Evolutionary conservation across 1,140 invertebrate species (phyloP).

Genomic region (Pseudomyrmex pallidus): DNA sequence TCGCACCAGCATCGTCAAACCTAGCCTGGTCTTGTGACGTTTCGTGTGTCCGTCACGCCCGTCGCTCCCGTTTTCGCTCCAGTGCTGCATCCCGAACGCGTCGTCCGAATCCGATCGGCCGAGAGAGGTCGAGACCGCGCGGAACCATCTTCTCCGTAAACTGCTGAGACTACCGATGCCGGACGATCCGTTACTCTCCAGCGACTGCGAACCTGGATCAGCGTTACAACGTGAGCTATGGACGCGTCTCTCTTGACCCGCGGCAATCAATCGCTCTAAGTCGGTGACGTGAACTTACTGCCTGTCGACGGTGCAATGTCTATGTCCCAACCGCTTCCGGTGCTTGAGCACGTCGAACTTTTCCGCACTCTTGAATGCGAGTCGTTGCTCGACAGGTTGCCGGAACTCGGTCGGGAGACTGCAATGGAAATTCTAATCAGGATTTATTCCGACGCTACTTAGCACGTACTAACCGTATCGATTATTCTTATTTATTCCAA

Average conservation of each 20-base stretch:
- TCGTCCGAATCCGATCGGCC: slow-evolving; percentile 80
- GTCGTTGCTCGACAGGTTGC: slow-evolving; percentile 79
- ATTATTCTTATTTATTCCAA: background rate
- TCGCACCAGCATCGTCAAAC: slow-evolving; percentile 85
- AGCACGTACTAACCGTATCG: slow-evolving; percentile 17
- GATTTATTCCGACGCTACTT: background rate
- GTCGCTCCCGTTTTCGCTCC: slow-evolving; percentile 75
- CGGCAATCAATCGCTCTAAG: slow-evolving; percentile 30
- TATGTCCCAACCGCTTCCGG: slow-evolving; percentile 81
- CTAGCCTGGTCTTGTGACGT: slow-evolving; percentile 84
- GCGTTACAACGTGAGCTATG: slow-evolving; percentile 18
- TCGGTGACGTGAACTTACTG: slow-evolving; percentile 72
- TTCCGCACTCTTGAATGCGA: slow-evolving; percentile 74
- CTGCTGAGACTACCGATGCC: slow-evolving; percentile 84
- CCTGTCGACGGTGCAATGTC: slow-evolving; percentile 73
- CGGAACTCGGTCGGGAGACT: slow-evolving; percentile 80
- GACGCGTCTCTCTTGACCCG: background rate
- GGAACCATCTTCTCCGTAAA: slow-evolving; percentile 86
- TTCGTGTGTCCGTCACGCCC: slow-evolving; percentile 65
- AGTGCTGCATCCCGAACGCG: slow-evolving; percentile 77
- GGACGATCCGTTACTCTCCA: slow-evolving; percentile 78
- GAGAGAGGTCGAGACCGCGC: slow-evolving; percentile 86
- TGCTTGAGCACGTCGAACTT: slow-evolving; percentile 80
- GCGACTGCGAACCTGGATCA: slow-evolving; percentile 80
- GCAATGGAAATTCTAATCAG: slow-evolving; percentile 46